Base-by-base conservation (phyloP, 2,797 vertebrate genomes). In the Petrocephalus sullivani region DNA sequence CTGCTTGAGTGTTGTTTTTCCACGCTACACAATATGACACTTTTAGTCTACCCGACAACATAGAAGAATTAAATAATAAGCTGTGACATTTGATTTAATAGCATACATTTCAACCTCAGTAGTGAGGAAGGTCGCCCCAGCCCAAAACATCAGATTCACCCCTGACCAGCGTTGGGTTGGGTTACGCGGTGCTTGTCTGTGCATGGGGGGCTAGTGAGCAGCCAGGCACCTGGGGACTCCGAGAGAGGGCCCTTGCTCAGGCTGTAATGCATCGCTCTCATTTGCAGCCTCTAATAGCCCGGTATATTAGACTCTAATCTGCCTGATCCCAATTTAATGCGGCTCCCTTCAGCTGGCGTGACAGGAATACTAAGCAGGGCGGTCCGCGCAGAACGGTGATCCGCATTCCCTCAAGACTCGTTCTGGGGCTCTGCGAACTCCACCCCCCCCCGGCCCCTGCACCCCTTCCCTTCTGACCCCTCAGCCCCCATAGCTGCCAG, bases 311-410 rank as follows among this genome's bases (percentile, higher is more conserved):
- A 96, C 96, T 96, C 96, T 98, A 98, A 99, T 98, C 98, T 98
- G 94, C 95, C 96, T 99, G 98, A 99, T 99, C 98, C 98, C 94
- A 95, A 96, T 98, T 99, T 98, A 99, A 98, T 98, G 97, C 95
- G 93, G 96, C 97, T 97, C 96, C 96, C 94, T 94, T 92, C 85
- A 90, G 91, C 91, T 92, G 94, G 96, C 95, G 95, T 96, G 95
- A 96, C 94, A 89, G 88, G 96, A 94, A 97, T 96, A 95, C 94
- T 95, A 96, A 96, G 92, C 93, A 94, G 94, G 90, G 87, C 82
- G 90, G 92, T 94, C 94, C 93, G 92, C 91, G 93, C 92, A 90
- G 92, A 90, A 90, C 94, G 95, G 94, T 95, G 95, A 96, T 96
- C 93, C 91, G 94, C 89, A 88, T 93, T 95, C 95, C 95, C 92